Base-by-base conservation (phyloP, 2,113 vertebrate genomes). In the Grammomys surdaster region DNA sequence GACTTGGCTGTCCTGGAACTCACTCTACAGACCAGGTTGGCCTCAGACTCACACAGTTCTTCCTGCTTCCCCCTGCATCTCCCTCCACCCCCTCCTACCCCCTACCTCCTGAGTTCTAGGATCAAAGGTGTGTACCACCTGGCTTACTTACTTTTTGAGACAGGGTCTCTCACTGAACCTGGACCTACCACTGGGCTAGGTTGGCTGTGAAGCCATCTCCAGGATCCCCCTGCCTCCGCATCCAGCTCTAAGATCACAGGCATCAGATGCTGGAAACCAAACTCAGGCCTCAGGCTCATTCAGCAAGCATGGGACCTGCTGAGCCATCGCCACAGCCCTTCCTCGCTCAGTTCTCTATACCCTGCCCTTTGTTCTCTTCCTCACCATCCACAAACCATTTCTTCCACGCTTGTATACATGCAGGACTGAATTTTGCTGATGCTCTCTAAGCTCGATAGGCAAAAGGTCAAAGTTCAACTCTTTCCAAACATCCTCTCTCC, bases 331-430 rank as follows among this genome's bases (percentile, higher is more conserved):
- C 33, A 82, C 36, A 40, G 54, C 54, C 26, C 58, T 36, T 54
- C 58, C 58, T 7, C 58, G 33, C 11, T 80, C 93, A 67, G 40
- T 82, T 86, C 69, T 40, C 76, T 72, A 31, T 93, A 69, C 40
- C n/a, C 19, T 40, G 19, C 5, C 92, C 58, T 95, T 85, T 91
- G 54, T 7, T 84, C 72, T 72, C 58, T 63, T 48, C 36, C 81
- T 16, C 80, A 76, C 76, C 31, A 54, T 78, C 87, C 96, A 43
- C 56, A 60, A n/a, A 92, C 93, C 92, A 10, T 90, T 81, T 92
- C 54, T 89, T 63, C 40, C 70, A 75, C 87, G 60, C 19, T 60
- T 95, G 54, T 24, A 9, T 96, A 70, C 63, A 40, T 56, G 46
- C n/a, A 92, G 36, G 22, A 43, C n/a, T 92, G 65, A 96, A 85